Evolutionary conservation across 2,797 vertebrate genomes (phyloP), one percentile per base, ranked within the genome.

Genomic region (Vireo griseus): DNA sequence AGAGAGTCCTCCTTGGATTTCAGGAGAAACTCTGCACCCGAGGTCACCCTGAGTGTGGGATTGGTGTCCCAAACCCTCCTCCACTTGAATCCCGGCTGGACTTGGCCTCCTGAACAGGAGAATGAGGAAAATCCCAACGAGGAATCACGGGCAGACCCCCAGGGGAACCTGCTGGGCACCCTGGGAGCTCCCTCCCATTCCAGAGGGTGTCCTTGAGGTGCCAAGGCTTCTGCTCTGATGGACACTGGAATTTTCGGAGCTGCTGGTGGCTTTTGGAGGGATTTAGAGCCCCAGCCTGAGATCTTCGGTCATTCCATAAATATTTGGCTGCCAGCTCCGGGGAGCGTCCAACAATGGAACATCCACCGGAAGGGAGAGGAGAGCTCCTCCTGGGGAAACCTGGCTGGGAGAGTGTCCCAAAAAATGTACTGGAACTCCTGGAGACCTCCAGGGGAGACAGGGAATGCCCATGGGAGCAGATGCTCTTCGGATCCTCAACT

Each of bases 11-110:
- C 25, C 25, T 35, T 3, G 74, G 40, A 9, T 72, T 51, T 33
- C 4, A 39, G 22, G 9, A 40, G 48, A 21, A 63, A 35, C 12
- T 25, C 62, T 2, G 3, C 16, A 11, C 28, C 15, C 15, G 8
- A 50, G 10, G 13, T 47, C 18, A 39, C 51, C 33, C 59, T 35
- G n/a, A 16, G 7, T 0, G 1, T 2, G 20, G 79, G 20, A 31
- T 6, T 54, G 7, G 37, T 4, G 22, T 26, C 37, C 45, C 44
- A 7, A 55, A 37, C 21, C 11, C 33, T 72, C 28, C 51, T 37
- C 5, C 9, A 2, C 54, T 8, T 5, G 45, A 33, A 35, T 17
- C 13, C 67, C 11, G 6, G 2, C 0, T 3, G 13, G 55, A 28
- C 51, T n/a, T 33, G 22, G 10, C 13, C 24, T 74, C 62, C 77